Evolutionary conservation across 1,140 invertebrate species (phyloP).

Genomic region (Agrypnia vestita): DNA sequence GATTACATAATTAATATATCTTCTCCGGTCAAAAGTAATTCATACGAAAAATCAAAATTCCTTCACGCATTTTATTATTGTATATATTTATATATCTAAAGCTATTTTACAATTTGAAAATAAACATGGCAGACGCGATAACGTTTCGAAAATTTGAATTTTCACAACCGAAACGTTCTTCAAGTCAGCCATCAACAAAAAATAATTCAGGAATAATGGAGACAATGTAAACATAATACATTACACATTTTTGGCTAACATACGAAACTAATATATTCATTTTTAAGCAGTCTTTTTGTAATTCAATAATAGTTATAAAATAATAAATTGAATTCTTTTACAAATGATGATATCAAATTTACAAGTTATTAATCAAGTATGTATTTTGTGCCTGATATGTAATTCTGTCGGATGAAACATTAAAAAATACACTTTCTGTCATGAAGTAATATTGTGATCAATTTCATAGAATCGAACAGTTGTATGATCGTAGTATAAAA

Average conservation of each 20-base stretch:
- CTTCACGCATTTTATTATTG: not conserved
- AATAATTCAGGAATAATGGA: not conserved
- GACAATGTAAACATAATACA: conserved; percentile 46
- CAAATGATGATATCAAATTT: conserved; percentile 45
- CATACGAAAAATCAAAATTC: not conserved
- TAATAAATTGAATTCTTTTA: conserved; percentile 14
- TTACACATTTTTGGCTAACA: conserved; percentile 47
- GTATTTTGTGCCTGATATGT: conserved; percentile 22
- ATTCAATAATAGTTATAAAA: conserved; percentile 45
- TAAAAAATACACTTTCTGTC: not conserved
- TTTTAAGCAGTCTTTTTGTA: conserved; percentile 61
- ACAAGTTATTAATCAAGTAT: conserved; percentile 8
- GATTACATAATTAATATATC: not conserved
- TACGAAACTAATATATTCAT: conserved; percentile 55
- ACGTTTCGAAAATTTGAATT: conserved; percentile 41
- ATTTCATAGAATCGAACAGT: not conserved
- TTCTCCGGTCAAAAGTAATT: not conserved
- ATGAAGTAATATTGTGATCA: conserved; percentile 6
- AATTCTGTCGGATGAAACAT: not conserved
- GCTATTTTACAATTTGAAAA: conserved; percentile 24
- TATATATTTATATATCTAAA: conserved; percentile 14
- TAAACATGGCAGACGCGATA: conserved; percentile 30
- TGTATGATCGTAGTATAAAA: conserved; percentile 8
- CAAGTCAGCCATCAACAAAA: conserved; percentile 34
- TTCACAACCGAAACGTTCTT: conserved; percentile 29